phyloP scores from a whole-genome alignment of 1,140 invertebrate species.

The Marisa cornuarietis region DNA sequence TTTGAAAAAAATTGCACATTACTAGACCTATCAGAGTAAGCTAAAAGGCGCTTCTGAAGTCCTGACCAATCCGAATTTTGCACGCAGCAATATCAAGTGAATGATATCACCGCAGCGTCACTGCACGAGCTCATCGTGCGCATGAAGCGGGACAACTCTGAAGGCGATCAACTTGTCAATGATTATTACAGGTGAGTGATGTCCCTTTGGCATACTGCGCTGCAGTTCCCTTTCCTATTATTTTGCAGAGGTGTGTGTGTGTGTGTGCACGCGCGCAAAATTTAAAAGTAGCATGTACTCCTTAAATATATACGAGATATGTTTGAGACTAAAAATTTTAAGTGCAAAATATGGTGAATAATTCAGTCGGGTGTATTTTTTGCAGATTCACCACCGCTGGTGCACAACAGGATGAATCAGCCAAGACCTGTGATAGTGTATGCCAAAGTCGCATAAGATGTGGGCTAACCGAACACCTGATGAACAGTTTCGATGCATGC shows the following conservation, averaged over 20 bases:
- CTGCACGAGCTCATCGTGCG: slow-evolving; percentile 1
- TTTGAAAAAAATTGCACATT: too few species aligned
- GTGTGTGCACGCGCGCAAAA: slow-evolving; percentile 2
- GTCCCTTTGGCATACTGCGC: neutral
- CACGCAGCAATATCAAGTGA: slow-evolving; percentile 10
- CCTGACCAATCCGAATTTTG: neutral
- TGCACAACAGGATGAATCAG: neutral
- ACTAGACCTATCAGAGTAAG: neutral
- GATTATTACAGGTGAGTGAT: slow-evolving; percentile 15
- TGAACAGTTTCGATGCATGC: neutral
- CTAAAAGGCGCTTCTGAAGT: neutral
- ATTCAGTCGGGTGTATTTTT: neutral
- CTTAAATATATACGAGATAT: neutral
- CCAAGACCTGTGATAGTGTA: neutral
- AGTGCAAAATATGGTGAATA: neutral
- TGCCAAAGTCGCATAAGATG: slow-evolving; percentile 17
- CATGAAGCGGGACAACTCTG: neutral
- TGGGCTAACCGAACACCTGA: neutral
- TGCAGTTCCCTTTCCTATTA: too few species aligned
- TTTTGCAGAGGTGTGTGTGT: neutral
- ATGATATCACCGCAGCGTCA: neutral
- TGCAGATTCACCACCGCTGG: slow-evolving; percentile 4
- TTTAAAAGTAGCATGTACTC: neutral
- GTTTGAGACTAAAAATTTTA: neutral
- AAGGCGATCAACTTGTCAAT: neutral